phyloP scores from a whole-genome alignment of 2,888 invertebrate species.

The Himalopsyche kuldschensis region DNA sequence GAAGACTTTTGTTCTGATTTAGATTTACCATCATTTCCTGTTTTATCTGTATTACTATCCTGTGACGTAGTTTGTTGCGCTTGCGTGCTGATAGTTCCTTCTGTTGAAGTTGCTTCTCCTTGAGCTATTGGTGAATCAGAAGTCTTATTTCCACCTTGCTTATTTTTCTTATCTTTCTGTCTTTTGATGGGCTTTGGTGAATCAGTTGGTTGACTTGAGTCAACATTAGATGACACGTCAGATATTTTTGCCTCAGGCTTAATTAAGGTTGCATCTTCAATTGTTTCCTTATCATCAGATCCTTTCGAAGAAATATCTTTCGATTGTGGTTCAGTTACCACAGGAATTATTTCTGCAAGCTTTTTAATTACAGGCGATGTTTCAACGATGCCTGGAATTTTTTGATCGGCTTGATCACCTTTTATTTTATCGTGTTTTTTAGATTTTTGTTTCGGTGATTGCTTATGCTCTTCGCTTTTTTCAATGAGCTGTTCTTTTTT shows the following conservation, averaged over 20 bases:
- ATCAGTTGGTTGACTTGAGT: not conserved
- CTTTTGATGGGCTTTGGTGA: slow-evolving; percentile 27
- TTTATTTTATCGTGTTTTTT: slow-evolving; percentile 24
- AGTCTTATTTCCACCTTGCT: slow-evolving; percentile 16
- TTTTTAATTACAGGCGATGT: not conserved
- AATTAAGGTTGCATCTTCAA: not conserved
- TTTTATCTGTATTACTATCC: not conserved
- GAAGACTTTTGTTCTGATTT: not conserved
- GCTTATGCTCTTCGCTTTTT: not conserved
- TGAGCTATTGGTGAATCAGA: slow-evolving; percentile 2
- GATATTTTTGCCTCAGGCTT: not conserved
- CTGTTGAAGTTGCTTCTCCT: not conserved
- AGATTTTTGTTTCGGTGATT: slow-evolving; percentile 18
- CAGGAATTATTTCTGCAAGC: not conserved
- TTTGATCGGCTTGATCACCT: not conserved
- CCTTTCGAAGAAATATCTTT: not conserved
- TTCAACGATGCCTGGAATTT: not conserved
- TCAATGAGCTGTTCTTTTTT: not conserved
- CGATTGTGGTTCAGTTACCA: not conserved
- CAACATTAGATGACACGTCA: not conserved
- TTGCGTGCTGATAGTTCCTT: not conserved
- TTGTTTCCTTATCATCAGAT: not conserved
- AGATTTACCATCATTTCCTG: not conserved
- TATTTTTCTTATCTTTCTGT: slow-evolving; percentile 34
- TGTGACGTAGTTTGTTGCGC: not conserved